Percentiles rank a stretch among this genome's conserved stretches.
Evolutionary conservation across 2,888 invertebrate species (phyloP).

Genomic region (Catocala fraxini): DNA sequence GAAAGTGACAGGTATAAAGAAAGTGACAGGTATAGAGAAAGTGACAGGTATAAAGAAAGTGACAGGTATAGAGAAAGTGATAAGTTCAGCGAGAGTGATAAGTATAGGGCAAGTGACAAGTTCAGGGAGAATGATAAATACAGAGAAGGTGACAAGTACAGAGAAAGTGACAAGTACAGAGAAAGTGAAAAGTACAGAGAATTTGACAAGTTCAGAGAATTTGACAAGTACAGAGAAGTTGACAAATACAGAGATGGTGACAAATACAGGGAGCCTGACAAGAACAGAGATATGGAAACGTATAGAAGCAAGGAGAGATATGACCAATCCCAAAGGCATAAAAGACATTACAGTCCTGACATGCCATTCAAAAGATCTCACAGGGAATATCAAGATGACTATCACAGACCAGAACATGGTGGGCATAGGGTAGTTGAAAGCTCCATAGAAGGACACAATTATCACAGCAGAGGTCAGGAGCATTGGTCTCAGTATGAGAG

Average conservation of each 20-base stretch:
- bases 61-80: not conserved
- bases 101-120: conserved; percentile 3
- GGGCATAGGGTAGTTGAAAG: conserved; percentile 60
- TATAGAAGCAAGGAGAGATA: conserved; percentile 2
- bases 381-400: conserved; percentile 53
- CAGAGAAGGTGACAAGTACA: not conserved
- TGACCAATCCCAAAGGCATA: conserved; percentile 56
- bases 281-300: not conserved
- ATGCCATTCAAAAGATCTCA: conserved; percentile 45
- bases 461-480: conserved; percentile 26
- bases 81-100: conserved; percentile 5
- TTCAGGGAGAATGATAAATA: not conserved
- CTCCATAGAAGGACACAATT: conserved; percentile 56
- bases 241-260: conserved; percentile 17
- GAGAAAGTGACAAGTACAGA: conserved; percentile 5
- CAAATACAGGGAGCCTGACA: not conserved
- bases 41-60: not conserved
- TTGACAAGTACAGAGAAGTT: conserved; percentile 1
- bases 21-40: not conserved
- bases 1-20: not conserved
- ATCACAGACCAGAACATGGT: conserved; percentile 51
- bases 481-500: conserved; percentile 33
- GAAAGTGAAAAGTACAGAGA: conserved; percentile 5
- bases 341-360: conserved; percentile 60
- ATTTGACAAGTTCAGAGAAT: conserved; percentile 3